Conservation (phyloP, 1,140 invertebrate genomes). For the Dendrolimus kikuchii region DNA sequence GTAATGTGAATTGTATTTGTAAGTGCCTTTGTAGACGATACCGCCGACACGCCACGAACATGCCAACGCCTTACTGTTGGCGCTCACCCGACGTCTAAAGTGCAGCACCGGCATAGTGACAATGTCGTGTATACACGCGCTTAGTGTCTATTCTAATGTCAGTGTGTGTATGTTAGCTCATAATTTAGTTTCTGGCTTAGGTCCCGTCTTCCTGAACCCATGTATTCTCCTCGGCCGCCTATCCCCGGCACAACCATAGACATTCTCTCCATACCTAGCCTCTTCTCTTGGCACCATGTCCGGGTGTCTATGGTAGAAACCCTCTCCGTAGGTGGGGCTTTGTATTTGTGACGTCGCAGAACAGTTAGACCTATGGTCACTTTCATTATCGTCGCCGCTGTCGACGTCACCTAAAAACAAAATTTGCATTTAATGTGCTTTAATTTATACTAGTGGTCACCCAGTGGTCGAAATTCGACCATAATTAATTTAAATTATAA, state of each 20-base stretch:
- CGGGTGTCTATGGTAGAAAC: conserved; percentile 12
- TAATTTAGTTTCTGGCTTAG: too few species aligned
- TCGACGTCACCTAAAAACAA: conserved; percentile 74
- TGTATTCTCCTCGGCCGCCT: too few species aligned
- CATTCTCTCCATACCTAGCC: neutral
- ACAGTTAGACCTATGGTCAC: conserved; percentile 56
- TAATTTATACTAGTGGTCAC: too few species aligned
- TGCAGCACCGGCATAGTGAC: neutral
- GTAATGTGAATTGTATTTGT: too few species aligned
- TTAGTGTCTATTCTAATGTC: too few species aligned
- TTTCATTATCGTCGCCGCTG: conserved; percentile 75
- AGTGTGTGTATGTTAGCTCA: too few species aligned
- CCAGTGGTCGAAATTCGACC: too few species aligned
- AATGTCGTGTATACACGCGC: neutral
- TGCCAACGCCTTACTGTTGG: conserved; percentile 5
- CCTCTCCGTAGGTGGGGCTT: conserved; percentile 23
- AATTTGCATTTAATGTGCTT: neutral
- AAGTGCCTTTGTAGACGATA: conserved; percentile 10
- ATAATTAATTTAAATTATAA: too few species aligned
- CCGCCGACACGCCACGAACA: conserved; percentile 12
- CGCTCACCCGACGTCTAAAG: too few species aligned
- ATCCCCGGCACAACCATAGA: conserved; percentile 4
- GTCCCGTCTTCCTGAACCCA: too few species aligned
- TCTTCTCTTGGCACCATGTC: conserved; percentile 8
- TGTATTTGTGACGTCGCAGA: conserved; percentile 42